Evolutionary conservation across 2,113 vertebrate genomes (phyloP).

Genomic region (Acinonyx jubatus): DNA sequence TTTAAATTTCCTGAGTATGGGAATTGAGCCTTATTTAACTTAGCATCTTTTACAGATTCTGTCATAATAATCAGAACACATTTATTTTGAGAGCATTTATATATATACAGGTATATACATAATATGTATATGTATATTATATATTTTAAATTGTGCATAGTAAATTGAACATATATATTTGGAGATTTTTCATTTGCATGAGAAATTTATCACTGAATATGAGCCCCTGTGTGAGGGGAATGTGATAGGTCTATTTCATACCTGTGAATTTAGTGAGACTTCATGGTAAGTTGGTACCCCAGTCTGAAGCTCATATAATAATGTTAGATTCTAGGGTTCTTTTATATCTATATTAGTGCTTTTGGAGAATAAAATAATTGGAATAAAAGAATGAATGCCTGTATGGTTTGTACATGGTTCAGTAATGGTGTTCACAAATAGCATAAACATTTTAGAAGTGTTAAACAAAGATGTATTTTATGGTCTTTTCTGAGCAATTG

Average conservation of each 20-base stretch:
- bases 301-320: neutral
- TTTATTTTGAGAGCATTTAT: neutral
- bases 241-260: neutral
- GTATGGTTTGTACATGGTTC: neutral
- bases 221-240: neutral
- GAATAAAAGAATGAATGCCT: neutral
- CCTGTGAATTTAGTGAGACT: neutral
- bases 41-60: neutral
- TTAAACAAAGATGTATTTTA: slow-evolving; percentile 22
- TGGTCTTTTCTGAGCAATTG: slow-evolving; percentile 9
- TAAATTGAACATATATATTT: neutral
- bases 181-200: neutral
- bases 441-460: neutral
- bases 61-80: neutral
- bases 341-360: neutral
- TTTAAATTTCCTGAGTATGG: neutral
- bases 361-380: neutral
- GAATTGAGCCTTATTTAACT: neutral
- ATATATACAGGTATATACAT: neutral
- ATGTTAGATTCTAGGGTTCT: neutral
- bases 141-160: slow-evolving; percentile 11
- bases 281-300: neutral
- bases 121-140: neutral
- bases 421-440: neutral
- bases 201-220: neutral